These are phyloP conservation scores for Leuciscus waleckii DNA, from an alignment of 2,797 vertebrate genomes.

Conservation along the genomic window DNA sequence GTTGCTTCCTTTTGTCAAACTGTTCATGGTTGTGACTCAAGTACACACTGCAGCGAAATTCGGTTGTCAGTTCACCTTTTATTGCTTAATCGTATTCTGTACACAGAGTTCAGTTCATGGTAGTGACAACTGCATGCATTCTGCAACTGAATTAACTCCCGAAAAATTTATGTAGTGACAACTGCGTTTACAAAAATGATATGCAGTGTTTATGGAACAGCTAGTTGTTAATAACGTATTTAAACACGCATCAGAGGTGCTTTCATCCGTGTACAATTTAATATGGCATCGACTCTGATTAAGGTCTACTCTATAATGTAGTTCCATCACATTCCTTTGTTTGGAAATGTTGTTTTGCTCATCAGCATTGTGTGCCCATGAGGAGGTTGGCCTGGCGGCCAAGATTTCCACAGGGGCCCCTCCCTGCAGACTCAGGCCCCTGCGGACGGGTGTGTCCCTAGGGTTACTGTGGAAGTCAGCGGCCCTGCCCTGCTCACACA, in stretches of 20 bases:
- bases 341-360: constrained; percentile 38
- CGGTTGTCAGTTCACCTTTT: neutral
- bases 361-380: constrained; percentile 53
- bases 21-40: neutral
- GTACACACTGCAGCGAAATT: neutral
- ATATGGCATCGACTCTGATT: neutral
- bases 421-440: constrained; percentile 70
- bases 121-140: neutral
- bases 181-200: neutral
- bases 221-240: neutral
- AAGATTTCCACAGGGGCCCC: constrained; percentile 67
- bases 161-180: neutral
- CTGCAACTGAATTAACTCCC: neutral
- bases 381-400: constrained; percentile 60
- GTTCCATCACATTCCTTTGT: constrained; percentile 25
- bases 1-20: neutral
- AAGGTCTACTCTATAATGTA: neutral
- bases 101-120: neutral
- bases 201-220: neutral
- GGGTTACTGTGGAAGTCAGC: constrained; percentile 74
- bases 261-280: neutral
- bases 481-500: constrained; percentile 72
- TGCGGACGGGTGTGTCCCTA: constrained; percentile 72
- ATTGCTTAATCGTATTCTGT: neutral
- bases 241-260: neutral